A percentile compares a stretch with the other conserved stretches of the same genome.
These are phyloP conservation scores for Trinorchestia longiramus DNA, from an alignment of 1,140 invertebrate species.

Conservation along the genomic window DNA sequence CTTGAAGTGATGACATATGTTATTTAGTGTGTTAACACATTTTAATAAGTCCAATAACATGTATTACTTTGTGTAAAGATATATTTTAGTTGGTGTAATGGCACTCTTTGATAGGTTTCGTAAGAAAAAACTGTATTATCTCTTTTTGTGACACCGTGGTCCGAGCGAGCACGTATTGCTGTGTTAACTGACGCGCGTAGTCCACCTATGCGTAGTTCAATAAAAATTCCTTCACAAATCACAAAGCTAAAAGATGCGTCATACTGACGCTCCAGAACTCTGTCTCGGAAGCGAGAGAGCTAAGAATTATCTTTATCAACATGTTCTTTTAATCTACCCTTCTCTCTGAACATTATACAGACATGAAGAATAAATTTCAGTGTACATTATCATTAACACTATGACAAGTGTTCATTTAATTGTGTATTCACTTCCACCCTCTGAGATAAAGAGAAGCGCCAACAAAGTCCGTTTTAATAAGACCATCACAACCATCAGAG, in stretches of 20 bases:
- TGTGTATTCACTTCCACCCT: background rate
- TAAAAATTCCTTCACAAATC: background rate
- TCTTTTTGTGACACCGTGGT: too few relatives aligned
- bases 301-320: background rate
- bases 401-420: background rate
- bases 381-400: background rate
- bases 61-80: too few relatives aligned
- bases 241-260: background rate
- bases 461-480: background rate
- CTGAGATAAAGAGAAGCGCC: background rate
- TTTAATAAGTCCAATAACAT: too few relatives aligned
- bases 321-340: background rate
- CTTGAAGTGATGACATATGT: too few relatives aligned
- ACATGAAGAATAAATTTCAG: background rate
- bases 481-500: background rate
- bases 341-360: background rate
- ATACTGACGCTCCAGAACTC: background rate
- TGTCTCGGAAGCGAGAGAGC: background rate
- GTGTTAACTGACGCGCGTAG: too few relatives aligned
- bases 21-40: too few relatives aligned
- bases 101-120: too few relatives aligned
- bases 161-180: too few relatives aligned
- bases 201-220: too few relatives aligned
- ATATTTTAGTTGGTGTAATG: too few relatives aligned
- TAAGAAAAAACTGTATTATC: too few relatives aligned